Conservation (phyloP, 2,797 vertebrate species). For the Gallinago stenura region DNA sequence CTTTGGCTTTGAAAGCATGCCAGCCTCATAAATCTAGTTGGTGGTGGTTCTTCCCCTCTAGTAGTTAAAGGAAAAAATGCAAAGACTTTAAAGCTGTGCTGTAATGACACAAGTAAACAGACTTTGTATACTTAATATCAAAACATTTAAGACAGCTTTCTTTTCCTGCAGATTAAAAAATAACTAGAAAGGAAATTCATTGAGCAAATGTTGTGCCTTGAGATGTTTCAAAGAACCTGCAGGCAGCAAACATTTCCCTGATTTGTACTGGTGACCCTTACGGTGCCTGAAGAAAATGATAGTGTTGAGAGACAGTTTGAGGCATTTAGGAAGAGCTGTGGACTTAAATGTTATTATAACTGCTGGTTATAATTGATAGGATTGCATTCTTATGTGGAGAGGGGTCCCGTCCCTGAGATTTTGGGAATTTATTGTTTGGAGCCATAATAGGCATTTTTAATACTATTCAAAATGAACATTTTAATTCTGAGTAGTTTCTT, state of each 20-base stretch:
- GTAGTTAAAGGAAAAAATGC: neutral
- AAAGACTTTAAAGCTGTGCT: neutral
- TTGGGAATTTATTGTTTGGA: neutral
- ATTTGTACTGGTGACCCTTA: neutral
- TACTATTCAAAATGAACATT: neutral
- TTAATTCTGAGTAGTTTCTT: neutral
- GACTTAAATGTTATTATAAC: neutral
- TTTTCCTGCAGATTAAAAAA: slow-evolving; percentile 6
- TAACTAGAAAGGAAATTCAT: neutral
- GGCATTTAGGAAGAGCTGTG: neutral
- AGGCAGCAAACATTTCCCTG: neutral
- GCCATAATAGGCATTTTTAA: neutral
- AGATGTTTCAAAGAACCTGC: neutral
- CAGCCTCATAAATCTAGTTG: neutral
- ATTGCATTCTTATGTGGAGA: neutral
- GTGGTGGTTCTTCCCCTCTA: neutral
- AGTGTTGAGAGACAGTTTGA: neutral
- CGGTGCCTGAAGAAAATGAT: neutral
- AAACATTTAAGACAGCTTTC: neutral
- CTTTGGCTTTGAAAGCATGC: slow-evolving; percentile 30
- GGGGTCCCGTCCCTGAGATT: neutral
- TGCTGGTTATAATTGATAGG: neutral
- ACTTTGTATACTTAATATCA: neutral
- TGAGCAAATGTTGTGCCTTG: slow-evolving; percentile 2
- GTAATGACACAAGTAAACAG: neutral